Evolutionary conservation across 1,140 invertebrate species (phyloP), one percentile per base, ranked within the genome.

Genomic region (Drosophila yakuba): DNA sequence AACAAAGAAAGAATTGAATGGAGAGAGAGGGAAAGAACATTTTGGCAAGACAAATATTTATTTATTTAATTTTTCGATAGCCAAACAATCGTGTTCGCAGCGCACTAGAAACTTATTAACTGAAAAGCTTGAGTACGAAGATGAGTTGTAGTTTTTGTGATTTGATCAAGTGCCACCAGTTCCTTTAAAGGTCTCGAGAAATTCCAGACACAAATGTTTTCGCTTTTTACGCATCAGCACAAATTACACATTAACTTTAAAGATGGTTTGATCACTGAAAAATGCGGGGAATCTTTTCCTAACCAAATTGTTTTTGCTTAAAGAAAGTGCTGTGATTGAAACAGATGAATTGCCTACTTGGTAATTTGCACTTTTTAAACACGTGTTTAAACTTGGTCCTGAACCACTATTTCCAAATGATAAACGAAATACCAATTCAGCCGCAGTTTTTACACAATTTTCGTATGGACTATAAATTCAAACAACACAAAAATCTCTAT

Each of bases 21-120:
- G 38, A 14, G 35, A 43, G 43, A 10, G 38, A 36, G 23, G 28
- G 58, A 44, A 59, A 68, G 61, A 68, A 68, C 64, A 15, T 64
- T 68, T 68, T 68, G 64, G 64, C 67, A 58, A 71, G 23, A 36
- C 52, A 58, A 71, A 71, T 71, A 71, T 71, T 71, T 71, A 69
- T 71, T 71, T 71, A 69, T 57, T 48, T 71, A 69, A 71, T 71
- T 71, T 71, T 48, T 71, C 51, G 43, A 66, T 71, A 71, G 67
- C 36, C 64, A 71, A 71, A 39, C 63, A 69, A 35, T 69, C 67
- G 67, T 71, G 67, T 69, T 41, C 64, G 36, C 20, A 17, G 35
- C 51, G 28, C 66, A 71, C 64, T 71, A 71, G 52, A 71, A 69
- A 71, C 61, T 71, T 50, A 57, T 41, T 69, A 71, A 69, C 43